Base-by-base conservation (phyloP, 2,113 vertebrate species). In the Delphinapterus leucas region DNA sequence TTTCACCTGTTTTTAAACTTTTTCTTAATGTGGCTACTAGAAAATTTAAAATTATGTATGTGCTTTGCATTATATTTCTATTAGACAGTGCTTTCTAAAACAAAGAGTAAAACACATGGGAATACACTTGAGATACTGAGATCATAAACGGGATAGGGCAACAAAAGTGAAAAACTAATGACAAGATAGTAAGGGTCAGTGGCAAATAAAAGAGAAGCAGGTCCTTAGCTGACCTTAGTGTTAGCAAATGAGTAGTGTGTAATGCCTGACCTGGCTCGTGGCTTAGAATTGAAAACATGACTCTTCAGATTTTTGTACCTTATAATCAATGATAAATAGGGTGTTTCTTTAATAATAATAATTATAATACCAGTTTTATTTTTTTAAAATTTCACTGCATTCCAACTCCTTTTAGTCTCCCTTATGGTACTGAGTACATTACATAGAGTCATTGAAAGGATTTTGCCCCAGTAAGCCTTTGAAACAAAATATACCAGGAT, bases 391-490 rank as follows among this genome's bases (percentile, higher is more conserved):
- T 18, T 31, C 58, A 65, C 9, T 86, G 18, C 3, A 38, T 84
- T 71, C 3, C n/a, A 11, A 71, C 23, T 70, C 10, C 28, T 74
- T 80, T 86, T 14, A 79, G 21, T 38, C 47, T 95, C 33, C 28
- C 4, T n/a, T 23, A 58, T 82, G 20, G 6, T 44, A n/a, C 20
- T 38, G 31, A 95, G 49, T 90, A 2, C 1, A 33, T 93, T 87
- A n/a, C 4, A 74, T 53, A n/a, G 7, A 70, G 9, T 6, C 23
- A 68, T 26, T 61, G 61, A 73, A 81, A 89, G 2, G 7, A 63
- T 81, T 93, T 96, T 92, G 38, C 8, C 26, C 68, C n/a, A 92
- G 18, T 88, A 90, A 93, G 49, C 28, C 14, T 88, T 91, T 79
- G 68, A 92, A 90, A 88, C 49, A 80, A 70, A 89, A 92, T 13